Conservation (phyloP, 2,797 vertebrate species). For the Hozukius guyotensis region DNA sequence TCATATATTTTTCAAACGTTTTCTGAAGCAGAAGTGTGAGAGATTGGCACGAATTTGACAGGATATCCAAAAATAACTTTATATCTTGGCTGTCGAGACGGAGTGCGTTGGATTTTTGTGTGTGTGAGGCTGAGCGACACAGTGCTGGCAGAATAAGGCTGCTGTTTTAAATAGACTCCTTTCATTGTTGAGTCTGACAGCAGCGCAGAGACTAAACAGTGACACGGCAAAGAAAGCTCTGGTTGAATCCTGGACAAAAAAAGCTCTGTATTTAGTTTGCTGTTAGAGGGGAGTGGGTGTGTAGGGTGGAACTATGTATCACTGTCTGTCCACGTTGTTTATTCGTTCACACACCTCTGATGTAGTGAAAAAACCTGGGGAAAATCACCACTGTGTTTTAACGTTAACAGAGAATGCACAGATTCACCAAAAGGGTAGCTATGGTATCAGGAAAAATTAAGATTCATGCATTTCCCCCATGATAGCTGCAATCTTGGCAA, state of each 20-base stretch:
- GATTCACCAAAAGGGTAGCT: not conserved
- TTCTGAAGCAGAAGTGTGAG: not conserved
- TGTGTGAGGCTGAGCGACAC: not conserved
- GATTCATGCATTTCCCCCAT: not conserved
- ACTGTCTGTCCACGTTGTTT: slow-evolving; percentile 7
- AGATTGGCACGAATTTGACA: slow-evolving; percentile 9
- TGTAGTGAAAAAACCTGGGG: not conserved
- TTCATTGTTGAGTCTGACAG: slow-evolving; percentile 69
- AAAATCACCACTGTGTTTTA: not conserved
- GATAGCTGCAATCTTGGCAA: not conserved
- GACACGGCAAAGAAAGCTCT: slow-evolving; percentile 40
- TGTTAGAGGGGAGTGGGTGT: not conserved
- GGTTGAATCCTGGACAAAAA: slow-evolving; percentile 12
- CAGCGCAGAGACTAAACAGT: slow-evolving; percentile 64
- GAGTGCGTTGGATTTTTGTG: not conserved
- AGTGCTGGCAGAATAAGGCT: slow-evolving; percentile 26
- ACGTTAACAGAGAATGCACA: not conserved
- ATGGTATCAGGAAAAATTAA: not conserved
- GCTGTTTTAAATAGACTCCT: slow-evolving; percentile 42
- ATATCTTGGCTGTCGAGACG: not conserved
- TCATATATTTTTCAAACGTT: not conserved
- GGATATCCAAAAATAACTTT: slow-evolving; percentile 50
- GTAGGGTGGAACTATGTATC: not conserved
- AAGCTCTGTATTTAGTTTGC: slow-evolving; percentile 2
- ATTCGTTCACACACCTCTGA: slow-evolving; percentile 12